phyloP scores from a whole-genome alignment of 2,797 vertebrate species.

The Chelonia mydas region DNA sequence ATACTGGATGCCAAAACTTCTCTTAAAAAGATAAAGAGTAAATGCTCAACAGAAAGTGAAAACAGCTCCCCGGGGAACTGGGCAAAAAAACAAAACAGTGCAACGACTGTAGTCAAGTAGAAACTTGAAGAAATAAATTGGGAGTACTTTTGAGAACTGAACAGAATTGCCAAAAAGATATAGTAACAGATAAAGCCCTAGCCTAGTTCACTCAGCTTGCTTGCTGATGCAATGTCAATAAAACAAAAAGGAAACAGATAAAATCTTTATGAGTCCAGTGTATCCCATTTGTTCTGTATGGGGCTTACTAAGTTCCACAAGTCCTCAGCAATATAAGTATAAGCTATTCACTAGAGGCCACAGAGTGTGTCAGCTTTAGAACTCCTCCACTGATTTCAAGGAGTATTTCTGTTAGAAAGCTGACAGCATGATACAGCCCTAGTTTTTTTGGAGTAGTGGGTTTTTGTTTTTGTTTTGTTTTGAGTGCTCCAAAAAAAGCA shows the following conservation, averaged over 20 bases:
- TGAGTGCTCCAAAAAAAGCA: slow-evolving; percentile 35
- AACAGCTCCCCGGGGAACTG: slow-evolving; percentile 70
- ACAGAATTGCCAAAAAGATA: not conserved
- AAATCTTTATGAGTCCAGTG: slow-evolving; percentile 13
- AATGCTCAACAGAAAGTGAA: slow-evolving; percentile 73
- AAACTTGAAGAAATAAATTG: slow-evolving; percentile 41
- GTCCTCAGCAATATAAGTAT: slow-evolving; percentile 44
- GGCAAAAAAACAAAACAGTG: slow-evolving; percentile 62
- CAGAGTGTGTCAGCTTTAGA: slow-evolving; percentile 11
- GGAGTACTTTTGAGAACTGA: slow-evolving; percentile 35
- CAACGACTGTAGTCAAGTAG: slow-evolving; percentile 65
- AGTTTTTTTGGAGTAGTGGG: not conserved
- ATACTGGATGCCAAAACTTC: slow-evolving; percentile 62
- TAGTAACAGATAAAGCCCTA: not conserved
- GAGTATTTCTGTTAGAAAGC: not conserved
- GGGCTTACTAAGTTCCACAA: slow-evolving; percentile 59
- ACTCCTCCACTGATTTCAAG: not conserved
- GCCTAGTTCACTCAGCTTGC: slow-evolving; percentile 12
- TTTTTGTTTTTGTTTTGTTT: not conserved
- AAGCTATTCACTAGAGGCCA: slow-evolving; percentile 43
- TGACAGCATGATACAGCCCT: not conserved
- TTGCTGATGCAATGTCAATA: not conserved
- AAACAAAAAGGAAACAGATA: slow-evolving; percentile 40
- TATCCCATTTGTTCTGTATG: slow-evolving; percentile 42
- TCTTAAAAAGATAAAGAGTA: slow-evolving; percentile 75